These are phyloP conservation scores for Lasioglossum pauxillum DNA, from an alignment of 2,888 invertebrate genomes.

Conservation along the genomic window DNA sequence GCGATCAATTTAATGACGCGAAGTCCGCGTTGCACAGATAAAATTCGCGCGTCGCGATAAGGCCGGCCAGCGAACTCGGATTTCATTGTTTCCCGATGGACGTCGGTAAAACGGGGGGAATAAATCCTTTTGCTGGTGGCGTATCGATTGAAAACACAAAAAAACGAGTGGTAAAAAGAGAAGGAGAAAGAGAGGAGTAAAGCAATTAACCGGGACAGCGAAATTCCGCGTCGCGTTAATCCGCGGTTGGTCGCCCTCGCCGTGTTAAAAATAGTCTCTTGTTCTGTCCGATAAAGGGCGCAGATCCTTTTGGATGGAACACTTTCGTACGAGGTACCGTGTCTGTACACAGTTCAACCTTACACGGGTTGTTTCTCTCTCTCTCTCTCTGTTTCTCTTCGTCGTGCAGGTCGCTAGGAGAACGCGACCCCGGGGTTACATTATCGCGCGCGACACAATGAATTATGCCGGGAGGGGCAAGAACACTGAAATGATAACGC, in stretches of 20 bases:
- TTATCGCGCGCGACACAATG: conserved; percentile 64
- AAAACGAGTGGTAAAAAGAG: not conserved
- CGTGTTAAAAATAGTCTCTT: not conserved
- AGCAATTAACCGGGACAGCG: conserved; percentile 44
- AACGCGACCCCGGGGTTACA: conserved; percentile 62
- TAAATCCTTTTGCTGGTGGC: conserved; percentile 36
- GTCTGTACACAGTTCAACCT: not conserved
- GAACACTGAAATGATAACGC: conserved; percentile 40
- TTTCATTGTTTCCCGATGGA: conserved; percentile 58
- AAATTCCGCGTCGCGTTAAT: conserved; percentile 44
- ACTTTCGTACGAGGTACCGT: not conserved
- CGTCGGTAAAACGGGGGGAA: not conserved
- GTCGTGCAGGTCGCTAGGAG: not conserved
- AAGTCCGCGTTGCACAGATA: conserved; percentile 48
- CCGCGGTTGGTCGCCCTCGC: conserved; percentile 20
- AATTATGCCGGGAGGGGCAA: conserved; percentile 63
- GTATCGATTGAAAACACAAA: conserved; percentile 22
- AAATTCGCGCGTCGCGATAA: conserved; percentile 59
- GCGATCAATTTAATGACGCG: conserved; percentile 46
- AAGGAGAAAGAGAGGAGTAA: not conserved
- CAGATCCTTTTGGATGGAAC: not conserved
- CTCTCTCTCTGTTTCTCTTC: not conserved
- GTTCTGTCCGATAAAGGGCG: not conserved
- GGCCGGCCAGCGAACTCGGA: conserved; percentile 52
- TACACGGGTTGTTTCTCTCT: not conserved